Percentiles rank a stretch among this genome's conserved stretches.
phyloP scores from a whole-genome alignment of 2,113 vertebrate genomes.

The Oreochromis spilurus region DNA sequence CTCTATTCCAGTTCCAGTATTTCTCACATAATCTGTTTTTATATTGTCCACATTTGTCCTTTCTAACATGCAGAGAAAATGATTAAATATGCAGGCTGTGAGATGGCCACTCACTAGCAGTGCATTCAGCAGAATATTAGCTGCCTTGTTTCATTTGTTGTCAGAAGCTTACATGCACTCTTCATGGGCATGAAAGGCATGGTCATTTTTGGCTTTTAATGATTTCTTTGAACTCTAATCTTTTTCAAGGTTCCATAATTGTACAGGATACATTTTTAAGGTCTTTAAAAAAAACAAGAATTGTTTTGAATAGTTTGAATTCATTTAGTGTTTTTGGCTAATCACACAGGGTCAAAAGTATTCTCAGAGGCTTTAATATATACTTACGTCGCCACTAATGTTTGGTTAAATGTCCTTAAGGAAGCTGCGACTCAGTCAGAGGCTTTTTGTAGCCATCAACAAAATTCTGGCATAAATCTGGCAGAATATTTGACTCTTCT shows the following conservation, averaged over 20 bases:
- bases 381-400: background rate
- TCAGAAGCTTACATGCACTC: background rate
- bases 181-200: background rate
- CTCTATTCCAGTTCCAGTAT: background rate
- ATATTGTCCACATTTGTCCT: background rate
- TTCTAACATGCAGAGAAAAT: background rate
- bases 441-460: fast-evolving
- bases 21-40: background rate
- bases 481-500: background rate
- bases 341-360: background rate
- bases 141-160: background rate
- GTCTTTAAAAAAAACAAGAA: background rate
- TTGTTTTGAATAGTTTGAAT: background rate
- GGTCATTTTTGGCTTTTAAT: background rate
- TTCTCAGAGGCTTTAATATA: background rate
- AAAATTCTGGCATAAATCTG: background rate
- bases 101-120: background rate
- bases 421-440: background rate
- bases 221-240: background rate
- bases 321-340: background rate
- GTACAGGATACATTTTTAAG: background rate
- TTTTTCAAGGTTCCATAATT: background rate
- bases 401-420: background rate
- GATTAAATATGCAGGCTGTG: background rate
- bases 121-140: background rate